Conservation (phyloP, 23 tunicate genomes). For the Oikopleura dioica region DNA sequence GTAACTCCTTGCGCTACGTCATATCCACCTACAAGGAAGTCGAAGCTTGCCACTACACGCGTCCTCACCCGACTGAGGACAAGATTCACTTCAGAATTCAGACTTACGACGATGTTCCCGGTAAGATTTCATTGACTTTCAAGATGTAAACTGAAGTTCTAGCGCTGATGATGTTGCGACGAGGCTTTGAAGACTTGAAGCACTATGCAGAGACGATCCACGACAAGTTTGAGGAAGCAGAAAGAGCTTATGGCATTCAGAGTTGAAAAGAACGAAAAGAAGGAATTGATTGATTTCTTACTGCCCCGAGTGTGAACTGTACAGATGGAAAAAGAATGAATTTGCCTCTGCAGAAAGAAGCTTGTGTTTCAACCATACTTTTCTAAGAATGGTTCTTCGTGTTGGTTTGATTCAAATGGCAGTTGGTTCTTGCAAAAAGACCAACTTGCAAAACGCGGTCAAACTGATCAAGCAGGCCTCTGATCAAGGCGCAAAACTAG, state of each 20-base stretch:
- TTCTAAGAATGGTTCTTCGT: conserved; percentile 19
- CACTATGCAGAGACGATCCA: background rate
- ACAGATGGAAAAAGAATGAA: background rate
- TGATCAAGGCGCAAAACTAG: conserved; percentile 54
- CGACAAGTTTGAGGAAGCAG: conserved; percentile 11
- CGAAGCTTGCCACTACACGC: conserved; percentile 5
- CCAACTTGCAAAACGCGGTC: conserved; percentile 57
- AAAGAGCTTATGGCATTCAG: background rate
- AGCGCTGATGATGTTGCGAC: background rate
- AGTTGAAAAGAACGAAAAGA: background rate
- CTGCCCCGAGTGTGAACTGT: background rate
- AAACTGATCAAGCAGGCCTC: conserved; percentile 50
- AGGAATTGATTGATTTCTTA: background rate
- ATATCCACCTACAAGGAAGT: conserved; percentile 12
- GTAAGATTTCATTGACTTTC: background rate
- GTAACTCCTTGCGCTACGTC: background rate
- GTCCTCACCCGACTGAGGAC: conserved; percentile 12
- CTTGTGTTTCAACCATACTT: too few relatives aligned
- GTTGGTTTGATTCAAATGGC: conserved; percentile 74
- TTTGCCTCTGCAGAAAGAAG: background rate
- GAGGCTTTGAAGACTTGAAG: background rate
- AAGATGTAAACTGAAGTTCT: background rate
- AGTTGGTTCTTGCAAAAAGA: conserved; percentile 61
- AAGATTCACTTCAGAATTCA: conserved; percentile 8
- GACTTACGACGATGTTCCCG: background rate